A percentile compares a stretch with the other conserved stretches of the same genome.
Evolutionary conservation across 2,888 invertebrate genomes (phyloP).

Genomic region (Watsonalla binaria): DNA sequence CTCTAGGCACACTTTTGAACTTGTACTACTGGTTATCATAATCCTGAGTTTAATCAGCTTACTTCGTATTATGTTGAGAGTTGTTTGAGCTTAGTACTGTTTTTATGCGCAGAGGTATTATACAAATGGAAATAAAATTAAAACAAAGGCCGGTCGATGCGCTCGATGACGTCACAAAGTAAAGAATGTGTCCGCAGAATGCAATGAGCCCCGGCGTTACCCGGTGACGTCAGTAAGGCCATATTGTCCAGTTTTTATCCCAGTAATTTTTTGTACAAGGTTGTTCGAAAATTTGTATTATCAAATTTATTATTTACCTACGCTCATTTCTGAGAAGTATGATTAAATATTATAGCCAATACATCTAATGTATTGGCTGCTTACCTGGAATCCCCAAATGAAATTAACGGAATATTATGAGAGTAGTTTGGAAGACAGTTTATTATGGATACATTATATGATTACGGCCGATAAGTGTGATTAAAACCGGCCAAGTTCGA

Average conservation of each 20-base stretch:
- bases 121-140: slow-evolving; percentile 21
- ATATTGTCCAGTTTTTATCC: not conserved
- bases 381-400: not conserved
- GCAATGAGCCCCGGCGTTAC: slow-evolving; percentile 9
- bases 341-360: not conserved
- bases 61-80: too few species aligned
- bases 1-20: too few species aligned
- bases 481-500: too few species aligned
- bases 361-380: not conserved
- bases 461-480: too few species aligned
- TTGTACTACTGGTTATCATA: not conserved
- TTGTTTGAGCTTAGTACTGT: not conserved
- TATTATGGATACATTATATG: too few species aligned
- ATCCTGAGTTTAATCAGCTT: not conserved
- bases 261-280: not conserved
- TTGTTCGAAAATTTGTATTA: not conserved
- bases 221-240: not conserved
- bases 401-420: not conserved
- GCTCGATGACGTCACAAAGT: slow-evolving; percentile 17
- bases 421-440: too few species aligned
- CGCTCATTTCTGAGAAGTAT: not conserved
- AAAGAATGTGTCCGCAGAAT: slow-evolving; percentile 24
- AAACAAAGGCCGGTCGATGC: slow-evolving; percentile 18
- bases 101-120: not conserved
- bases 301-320: not conserved